phyloP scores from a whole-genome alignment of 1,140 invertebrate genomes.

The Ips nitidus region DNA sequence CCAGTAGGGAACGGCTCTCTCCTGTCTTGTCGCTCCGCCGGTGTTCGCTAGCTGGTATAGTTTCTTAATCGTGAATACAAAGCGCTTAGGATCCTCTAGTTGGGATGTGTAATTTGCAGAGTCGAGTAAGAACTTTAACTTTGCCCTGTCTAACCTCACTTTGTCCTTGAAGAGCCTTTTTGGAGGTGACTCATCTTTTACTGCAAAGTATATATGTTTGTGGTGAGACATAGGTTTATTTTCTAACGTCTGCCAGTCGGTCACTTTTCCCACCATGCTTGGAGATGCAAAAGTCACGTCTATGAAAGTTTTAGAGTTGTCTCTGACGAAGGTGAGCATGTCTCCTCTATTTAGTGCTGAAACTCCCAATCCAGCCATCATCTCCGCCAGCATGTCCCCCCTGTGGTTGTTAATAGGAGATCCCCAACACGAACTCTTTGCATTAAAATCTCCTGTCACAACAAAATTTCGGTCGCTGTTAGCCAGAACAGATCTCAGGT shows the following conservation, averaged over 20 bases:
- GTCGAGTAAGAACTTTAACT: too few relatives aligned
- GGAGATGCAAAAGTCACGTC: not conserved
- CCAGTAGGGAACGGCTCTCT: not conserved
- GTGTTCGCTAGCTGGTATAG: not conserved
- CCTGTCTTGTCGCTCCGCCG: not conserved
- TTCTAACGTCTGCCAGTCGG: too few relatives aligned
- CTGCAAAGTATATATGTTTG: conserved; percentile 2
- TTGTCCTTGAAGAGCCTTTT: too few relatives aligned
- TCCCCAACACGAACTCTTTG: not conserved
- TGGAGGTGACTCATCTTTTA: too few relatives aligned
- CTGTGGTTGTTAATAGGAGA: not conserved
- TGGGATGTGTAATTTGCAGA: not conserved
- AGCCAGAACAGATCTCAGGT: not conserved
- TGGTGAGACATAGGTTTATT: not conserved
- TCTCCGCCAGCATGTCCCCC: not conserved
- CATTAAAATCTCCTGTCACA: not conserved
- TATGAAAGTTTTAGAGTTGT: not conserved
- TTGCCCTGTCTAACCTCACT: not conserved
- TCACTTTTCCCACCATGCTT: not conserved
- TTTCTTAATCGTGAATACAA: not conserved
- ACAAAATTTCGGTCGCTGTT: not conserved
- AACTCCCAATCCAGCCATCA: not conserved
- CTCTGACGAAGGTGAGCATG: not conserved
- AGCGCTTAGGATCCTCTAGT: not conserved
- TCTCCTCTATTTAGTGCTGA: not conserved